Evolutionary conservation across 1,140 invertebrate genomes (phyloP).

Genomic region (Drosophila ogumai): DNA sequence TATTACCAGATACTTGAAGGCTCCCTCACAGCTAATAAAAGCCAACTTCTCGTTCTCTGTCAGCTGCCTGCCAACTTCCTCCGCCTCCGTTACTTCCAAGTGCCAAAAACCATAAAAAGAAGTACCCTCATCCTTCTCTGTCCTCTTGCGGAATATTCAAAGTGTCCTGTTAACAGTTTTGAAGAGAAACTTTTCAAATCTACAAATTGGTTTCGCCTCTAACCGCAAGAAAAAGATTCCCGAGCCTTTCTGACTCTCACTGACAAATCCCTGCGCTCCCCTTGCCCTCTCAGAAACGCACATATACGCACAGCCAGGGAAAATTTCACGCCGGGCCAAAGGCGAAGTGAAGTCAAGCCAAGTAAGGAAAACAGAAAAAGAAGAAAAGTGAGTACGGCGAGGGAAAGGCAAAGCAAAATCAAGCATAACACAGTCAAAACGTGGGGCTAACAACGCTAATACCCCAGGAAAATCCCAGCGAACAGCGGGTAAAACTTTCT

Average conservation of each 20-base stretch:
- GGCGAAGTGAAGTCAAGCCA: slow-evolving; percentile 44
- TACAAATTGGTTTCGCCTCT: slow-evolving; percentile 82
- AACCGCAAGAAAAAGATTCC: slow-evolving; percentile 66
- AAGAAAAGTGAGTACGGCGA: slow-evolving; percentile 21
- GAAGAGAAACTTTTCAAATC: slow-evolving; percentile 77
- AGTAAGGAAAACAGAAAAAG: neutral
- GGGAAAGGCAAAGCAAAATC: slow-evolving; percentile 52
- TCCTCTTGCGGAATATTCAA: slow-evolving; percentile 57
- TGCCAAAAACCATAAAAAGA: slow-evolving; percentile 40
- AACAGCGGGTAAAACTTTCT: slow-evolving; percentile 71
- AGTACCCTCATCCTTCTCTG: slow-evolving; percentile 1
- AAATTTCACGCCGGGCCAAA: slow-evolving; percentile 58
- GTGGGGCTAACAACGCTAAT: slow-evolving; percentile 78
- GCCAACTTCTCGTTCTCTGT: slow-evolving; percentile 47
- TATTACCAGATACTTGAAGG: slow-evolving; percentile 59
- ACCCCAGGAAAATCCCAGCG: slow-evolving; percentile 71
- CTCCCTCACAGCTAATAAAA: slow-evolving; percentile 56
- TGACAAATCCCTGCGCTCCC: slow-evolving; percentile 45
- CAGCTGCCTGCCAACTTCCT: slow-evolving; percentile 42
- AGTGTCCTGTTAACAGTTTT: slow-evolving; percentile 78
- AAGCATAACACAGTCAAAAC: slow-evolving; percentile 72
- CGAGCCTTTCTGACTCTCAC: slow-evolving; percentile 49
- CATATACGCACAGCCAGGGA: slow-evolving; percentile 21
- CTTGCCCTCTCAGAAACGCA: neutral
- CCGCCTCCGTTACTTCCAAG: slow-evolving; percentile 14